Conservation (phyloP, 2,113 vertebrate genomes). For the Acrocephalus arundinaceus region DNA sequence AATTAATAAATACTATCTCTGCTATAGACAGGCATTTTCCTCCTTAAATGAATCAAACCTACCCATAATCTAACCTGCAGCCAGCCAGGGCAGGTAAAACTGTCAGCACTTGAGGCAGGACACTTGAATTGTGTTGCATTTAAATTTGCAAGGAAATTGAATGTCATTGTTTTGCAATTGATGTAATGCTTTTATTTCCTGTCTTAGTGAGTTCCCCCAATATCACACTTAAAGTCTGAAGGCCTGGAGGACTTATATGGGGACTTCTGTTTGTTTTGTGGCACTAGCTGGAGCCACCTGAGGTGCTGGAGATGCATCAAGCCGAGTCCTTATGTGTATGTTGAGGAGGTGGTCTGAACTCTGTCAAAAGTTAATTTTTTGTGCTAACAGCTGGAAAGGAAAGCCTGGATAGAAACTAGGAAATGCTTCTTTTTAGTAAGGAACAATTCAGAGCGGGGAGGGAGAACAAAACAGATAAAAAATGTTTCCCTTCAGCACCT, state of each 20-base stretch:
- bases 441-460: not conserved
- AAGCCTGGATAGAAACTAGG: not conserved
- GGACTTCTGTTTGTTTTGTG: not conserved
- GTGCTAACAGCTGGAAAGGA: not conserved
- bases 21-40: not conserved
- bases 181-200: not conserved
- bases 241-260: not conserved
- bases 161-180: not conserved
- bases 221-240: not conserved
- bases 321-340: rapidly evolving
- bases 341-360: not conserved
- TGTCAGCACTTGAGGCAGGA: not conserved
- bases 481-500: rapidly evolving
- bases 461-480: not conserved
- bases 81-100: not conserved
- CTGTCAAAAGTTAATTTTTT: not conserved
- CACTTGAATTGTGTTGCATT: not conserved
- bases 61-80: not conserved
- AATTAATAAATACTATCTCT: not conserved
- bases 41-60: not conserved
- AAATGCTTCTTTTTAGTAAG: not conserved
- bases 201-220: too few species aligned
- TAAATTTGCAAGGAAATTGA: not conserved
- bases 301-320: not conserved
- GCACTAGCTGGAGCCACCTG: not conserved